Evolutionary conservation across 1,140 invertebrate species (phyloP).

Genomic region (Magallana angulata): DNA sequence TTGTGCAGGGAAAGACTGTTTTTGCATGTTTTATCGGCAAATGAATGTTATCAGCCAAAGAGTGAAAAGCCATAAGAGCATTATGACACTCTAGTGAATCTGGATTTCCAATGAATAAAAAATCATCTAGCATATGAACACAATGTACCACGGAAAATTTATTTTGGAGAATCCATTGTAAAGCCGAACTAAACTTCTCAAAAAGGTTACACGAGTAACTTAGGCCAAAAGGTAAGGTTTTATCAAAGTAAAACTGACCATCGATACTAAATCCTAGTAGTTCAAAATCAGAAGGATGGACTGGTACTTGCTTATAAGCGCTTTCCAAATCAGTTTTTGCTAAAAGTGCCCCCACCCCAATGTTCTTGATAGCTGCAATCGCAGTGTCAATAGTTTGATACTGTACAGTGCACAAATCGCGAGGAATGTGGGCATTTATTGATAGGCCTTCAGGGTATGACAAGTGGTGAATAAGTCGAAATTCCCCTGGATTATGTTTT

Average conservation of each 20-base stretch:
- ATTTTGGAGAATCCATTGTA: too few relatives aligned
- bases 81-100: not conserved
- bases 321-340: slow-evolving; percentile 42
- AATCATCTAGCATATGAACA: slow-evolving; percentile 51
- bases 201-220: slow-evolving; percentile 47
- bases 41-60: not conserved
- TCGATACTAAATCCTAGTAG: slow-evolving; percentile 26
- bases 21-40: not conserved
- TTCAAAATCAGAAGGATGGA: slow-evolving; percentile 20
- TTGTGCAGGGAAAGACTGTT: slow-evolving; percentile 17
- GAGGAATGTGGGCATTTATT: too few relatives aligned
- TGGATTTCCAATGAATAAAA: slow-evolving; percentile 36
- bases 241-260: slow-evolving; percentile 28
- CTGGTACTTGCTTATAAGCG: slow-evolving; percentile 43
- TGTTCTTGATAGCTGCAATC: not conserved
- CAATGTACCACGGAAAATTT: not conserved
- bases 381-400: too few relatives aligned
- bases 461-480: too few relatives aligned
- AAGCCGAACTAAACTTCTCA: slow-evolving; percentile 38
- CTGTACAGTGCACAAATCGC: too few relatives aligned
- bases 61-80: not conserved
- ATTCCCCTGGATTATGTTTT: not conserved
- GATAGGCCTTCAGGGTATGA: too few relatives aligned
- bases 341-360: slow-evolving; percentile 10
- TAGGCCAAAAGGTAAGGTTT: slow-evolving; percentile 37